Percentiles rank a stretch among this genome's conserved stretches.
Conservation (phyloP, 2,888 invertebrate species). For the Volucella zonaria region DNA sequence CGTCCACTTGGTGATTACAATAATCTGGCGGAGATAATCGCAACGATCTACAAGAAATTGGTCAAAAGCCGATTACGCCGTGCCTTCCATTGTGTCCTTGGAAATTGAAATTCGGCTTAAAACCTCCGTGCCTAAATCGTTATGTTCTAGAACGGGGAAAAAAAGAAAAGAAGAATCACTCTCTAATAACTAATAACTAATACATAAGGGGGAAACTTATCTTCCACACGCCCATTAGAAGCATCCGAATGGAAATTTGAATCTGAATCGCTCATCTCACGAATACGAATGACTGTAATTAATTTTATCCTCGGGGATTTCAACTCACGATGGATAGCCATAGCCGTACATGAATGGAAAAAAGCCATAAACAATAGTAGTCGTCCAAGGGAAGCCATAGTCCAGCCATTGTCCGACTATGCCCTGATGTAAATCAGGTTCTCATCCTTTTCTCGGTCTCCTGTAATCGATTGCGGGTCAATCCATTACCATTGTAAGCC, state of each 20-base stretch:
- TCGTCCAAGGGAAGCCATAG: background rate
- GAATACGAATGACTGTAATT: conserved; percentile 50
- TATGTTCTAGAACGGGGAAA: conserved; percentile 7
- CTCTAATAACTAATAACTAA: background rate
- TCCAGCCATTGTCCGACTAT: background rate
- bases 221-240: conserved; percentile 36
- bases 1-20: background rate
- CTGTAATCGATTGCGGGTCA: conserved; percentile 31
- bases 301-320: conserved; percentile 38
- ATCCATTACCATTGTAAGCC: background rate
- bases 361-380: conserved; percentile 19
- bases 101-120: background rate
- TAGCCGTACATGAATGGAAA: background rate
- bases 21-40: conserved; percentile 22
- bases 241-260: background rate
- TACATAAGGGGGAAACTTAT: conserved; percentile 24
- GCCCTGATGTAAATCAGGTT: conserved; percentile 41
- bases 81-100: background rate
- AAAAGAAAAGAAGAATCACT: background rate
- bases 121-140: conserved; percentile 24
- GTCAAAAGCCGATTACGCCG: background rate
- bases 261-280: conserved; percentile 38
- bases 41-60: conserved; percentile 10
- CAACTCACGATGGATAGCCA: conserved; percentile 6
- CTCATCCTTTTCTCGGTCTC: background rate